Percentiles rank a stretch among this genome's conserved stretches.
phyloP scores from a whole-genome alignment of 2,113 vertebrate species.

The Xenopus borealis region DNA sequence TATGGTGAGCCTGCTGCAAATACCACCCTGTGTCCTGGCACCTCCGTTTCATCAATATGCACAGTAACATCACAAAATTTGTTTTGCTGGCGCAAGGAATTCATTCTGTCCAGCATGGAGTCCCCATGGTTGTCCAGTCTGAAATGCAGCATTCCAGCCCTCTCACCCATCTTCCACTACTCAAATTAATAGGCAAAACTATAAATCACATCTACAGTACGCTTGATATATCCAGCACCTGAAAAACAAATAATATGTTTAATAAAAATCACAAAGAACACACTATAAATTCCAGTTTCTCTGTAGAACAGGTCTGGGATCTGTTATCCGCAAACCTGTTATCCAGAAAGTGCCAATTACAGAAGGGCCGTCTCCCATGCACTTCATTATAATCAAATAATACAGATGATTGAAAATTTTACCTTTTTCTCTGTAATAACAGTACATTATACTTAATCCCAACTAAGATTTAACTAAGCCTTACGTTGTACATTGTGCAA shows the following conservation, averaged over 20 bases:
- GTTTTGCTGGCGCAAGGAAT: conserved; percentile 85
- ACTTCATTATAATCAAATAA: no score
- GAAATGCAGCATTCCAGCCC: conserved; percentile 93
- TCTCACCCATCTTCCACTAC: conserved; percentile 81
- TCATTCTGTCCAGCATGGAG: conserved; percentile 98
- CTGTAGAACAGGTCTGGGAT: no score
- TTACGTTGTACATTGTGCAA: no score
- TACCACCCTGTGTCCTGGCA: conserved; percentile 93
- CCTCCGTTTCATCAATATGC: conserved; percentile 87
- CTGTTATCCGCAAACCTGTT: no score
- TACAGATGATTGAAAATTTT: no score
- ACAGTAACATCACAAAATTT: conserved; percentile 94
- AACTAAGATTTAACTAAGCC: no score
- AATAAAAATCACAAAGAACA: no score
- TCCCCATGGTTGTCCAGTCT: conserved; percentile 93
- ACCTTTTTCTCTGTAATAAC: no score
- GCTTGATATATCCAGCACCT: not conserved
- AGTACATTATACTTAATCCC: no score
- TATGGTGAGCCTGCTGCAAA: conserved; percentile 96
- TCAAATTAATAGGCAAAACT: not conserved
- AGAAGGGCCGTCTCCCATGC: no score
- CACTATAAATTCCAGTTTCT: no score
- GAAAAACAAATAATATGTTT: not conserved
- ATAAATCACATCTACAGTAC: conserved; percentile 4
- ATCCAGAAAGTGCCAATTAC: no score